Evolutionary conservation across 1,140 invertebrate genomes (phyloP).

Genomic region (Caenorhabditis tropicalis): DNA sequence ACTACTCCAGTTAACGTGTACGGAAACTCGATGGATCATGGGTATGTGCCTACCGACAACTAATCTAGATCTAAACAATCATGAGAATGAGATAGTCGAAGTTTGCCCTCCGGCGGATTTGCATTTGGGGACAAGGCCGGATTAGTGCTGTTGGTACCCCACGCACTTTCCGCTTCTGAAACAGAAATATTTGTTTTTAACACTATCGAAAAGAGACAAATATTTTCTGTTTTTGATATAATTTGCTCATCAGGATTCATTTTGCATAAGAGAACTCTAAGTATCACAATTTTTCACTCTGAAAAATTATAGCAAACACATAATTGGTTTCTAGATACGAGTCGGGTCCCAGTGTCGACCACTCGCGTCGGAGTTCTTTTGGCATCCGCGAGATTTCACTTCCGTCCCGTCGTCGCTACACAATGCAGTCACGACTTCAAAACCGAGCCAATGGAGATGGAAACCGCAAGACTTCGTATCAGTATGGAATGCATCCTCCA

Average conservation of each 20-base stretch:
- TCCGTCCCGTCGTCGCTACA: slow-evolving; percentile 27
- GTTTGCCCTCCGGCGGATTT: slow-evolving; percentile 27
- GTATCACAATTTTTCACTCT: neutral
- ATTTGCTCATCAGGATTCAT: neutral
- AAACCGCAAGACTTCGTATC: slow-evolving; percentile 25
- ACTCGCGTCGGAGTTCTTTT: slow-evolving; percentile 32
- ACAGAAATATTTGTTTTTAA: neutral
- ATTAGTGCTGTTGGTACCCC: neutral
- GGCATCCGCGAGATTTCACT: slow-evolving; percentile 31
- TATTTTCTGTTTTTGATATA: neutral
- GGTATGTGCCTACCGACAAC: neutral
- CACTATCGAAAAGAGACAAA: neutral
- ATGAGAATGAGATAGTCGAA: neutral
- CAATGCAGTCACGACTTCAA: slow-evolving; percentile 34
- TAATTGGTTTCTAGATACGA: neutral
- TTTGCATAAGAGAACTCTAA: neutral
- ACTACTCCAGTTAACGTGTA: slow-evolving; percentile 26
- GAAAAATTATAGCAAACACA: neutral
- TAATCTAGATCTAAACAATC: slow-evolving; percentile 14
- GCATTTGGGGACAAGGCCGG: neutral
- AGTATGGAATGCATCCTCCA: slow-evolving; percentile 19
- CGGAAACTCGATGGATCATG: slow-evolving; percentile 31
- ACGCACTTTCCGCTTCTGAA: slow-evolving; percentile 1
- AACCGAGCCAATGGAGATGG: neutral
- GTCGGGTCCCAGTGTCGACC: slow-evolving; percentile 19